These are phyloP conservation scores for Uromys caudimaculatus DNA, from an alignment of 2,797 vertebrate genomes.

Conservation along the genomic window DNA sequence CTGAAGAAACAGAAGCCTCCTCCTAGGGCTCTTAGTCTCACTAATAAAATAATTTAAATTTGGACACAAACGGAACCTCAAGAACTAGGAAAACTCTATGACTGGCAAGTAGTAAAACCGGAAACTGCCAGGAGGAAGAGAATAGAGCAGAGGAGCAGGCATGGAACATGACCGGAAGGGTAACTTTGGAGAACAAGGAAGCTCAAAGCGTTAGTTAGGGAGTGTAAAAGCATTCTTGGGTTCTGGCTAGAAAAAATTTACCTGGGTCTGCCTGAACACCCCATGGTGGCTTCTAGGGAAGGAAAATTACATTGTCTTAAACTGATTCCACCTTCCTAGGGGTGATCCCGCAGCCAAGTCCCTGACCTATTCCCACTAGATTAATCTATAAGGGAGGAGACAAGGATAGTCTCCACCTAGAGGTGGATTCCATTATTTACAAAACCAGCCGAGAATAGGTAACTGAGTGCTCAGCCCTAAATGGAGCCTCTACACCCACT, in stretches of 20 bases:
- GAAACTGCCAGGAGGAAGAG: not conserved
- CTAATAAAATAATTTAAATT: not conserved
- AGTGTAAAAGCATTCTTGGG: not conserved
- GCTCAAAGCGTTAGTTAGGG: not conserved
- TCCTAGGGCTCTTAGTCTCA: not conserved
- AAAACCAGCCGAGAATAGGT: not conserved
- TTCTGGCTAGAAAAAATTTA: not conserved
- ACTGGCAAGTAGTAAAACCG: not conserved
- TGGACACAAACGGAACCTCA: not conserved
- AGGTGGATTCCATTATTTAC: not conserved
- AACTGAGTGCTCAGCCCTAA: not conserved
- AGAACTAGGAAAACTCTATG: not conserved
- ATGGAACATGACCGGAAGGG: not conserved
- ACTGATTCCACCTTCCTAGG: not conserved
- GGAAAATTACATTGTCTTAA: not conserved
- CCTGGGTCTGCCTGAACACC: not conserved
- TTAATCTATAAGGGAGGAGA: not conserved
- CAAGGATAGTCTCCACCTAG: not conserved
- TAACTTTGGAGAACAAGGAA: not conserved
- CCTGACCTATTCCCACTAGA: not conserved
- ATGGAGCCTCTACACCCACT: not conserved
- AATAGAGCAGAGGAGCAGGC: not conserved
- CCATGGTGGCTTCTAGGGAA: not conserved
- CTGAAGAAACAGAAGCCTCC: not conserved
- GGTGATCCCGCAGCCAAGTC: not conserved